Evolutionary conservation across 2,888 invertebrate genomes (phyloP), one percentile per base, ranked within the genome.

Genomic region (Eupithecia vulgata): DNA sequence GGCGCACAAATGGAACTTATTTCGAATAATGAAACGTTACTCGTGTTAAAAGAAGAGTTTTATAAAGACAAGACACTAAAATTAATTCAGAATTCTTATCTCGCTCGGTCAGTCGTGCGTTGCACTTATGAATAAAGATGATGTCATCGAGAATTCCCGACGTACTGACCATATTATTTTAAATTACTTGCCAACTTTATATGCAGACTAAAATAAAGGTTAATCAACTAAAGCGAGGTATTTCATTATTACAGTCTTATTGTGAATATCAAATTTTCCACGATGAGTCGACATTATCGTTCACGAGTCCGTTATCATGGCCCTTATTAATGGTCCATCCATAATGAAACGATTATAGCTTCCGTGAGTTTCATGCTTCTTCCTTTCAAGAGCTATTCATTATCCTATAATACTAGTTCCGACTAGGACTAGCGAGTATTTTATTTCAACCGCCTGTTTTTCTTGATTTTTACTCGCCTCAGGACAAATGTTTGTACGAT

Each of bases 91-190:
- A 57, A 73, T 71, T 67, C 57, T 57, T 25, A 57, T 72, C 71
- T 71, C 64, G 65, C 59, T 66, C 59, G 59, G 77, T 69, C 72
- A 68, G 35, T 70, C 62, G 65, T 68, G 74, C 68, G 73, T 74
- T 78, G 75, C 75, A 74, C 48, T 77, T 80, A 76, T 79, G 75
- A 80, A 76, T 77, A 78, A 75, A 45, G 67, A 73, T 81, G 79
- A 80, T 79, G 79, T 81, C 80, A 83, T 79, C 73, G 68, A 61
- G 67, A 78, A 73, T 77, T 68, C 70, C 70, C 69, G 78, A 80
- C 79, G 77, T 45, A 67, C 70, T 64, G 37, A 68, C 71, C 52
- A 40, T 71, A 71, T 48, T 34, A 35, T 34, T 45, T 40, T 65
- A 21, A 37, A 65, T 65, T 65, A 64, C 62, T 64, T 64, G n/a